Evolutionary conservation across 1,140 invertebrate species (phyloP), one percentile per base, ranked within the genome.

Genomic region (Eumeta japonica): DNA sequence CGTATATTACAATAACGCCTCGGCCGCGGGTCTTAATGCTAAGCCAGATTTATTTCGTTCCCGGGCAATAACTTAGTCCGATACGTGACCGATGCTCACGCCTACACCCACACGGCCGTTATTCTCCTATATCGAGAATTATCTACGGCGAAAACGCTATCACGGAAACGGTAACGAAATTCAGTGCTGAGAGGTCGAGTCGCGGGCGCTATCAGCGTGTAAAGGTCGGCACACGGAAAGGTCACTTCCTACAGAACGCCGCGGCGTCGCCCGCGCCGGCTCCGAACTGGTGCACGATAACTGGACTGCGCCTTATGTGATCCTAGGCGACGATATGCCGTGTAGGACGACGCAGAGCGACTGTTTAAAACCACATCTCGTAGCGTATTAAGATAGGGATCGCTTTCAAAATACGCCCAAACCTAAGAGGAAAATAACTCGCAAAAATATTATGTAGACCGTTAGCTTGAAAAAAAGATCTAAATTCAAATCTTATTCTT

Each of bases 61-160:
- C 55, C 46, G 47, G 52, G 49, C 61, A 55, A 62, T 67, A 67
- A 65, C 58, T 68, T 49, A 58, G 55, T 40, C 47, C 52, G 60
- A 65, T 67, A 67, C 65, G 63, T 67, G 65, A 70, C 63, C 62
- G 55, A 68, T 71, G 53, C 52, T 68, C 62, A 66, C 66, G 62
- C 62, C 59, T 57, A 62, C 62, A 39, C 42, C 37, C 40, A 49
- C 44, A 29, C 27, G 12, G 15, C 19, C 24, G 12, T 27, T 37
- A 37, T 37, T 27, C 35, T 24, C 13, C 35, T 28, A 17, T 17
- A 35, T 37, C 27, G 2, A 37, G 3, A 5, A 11, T 3, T 32
- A 32, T 13, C n/a, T 20, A 29, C 35, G 27, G n/a, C 10, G 24
- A 37, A 24, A 28, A 36, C 24, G 13, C 33, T 48, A 47, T 46